Evolutionary conservation across 1,140 invertebrate genomes (phyloP).

Genomic region (Heliconius congener): DNA sequence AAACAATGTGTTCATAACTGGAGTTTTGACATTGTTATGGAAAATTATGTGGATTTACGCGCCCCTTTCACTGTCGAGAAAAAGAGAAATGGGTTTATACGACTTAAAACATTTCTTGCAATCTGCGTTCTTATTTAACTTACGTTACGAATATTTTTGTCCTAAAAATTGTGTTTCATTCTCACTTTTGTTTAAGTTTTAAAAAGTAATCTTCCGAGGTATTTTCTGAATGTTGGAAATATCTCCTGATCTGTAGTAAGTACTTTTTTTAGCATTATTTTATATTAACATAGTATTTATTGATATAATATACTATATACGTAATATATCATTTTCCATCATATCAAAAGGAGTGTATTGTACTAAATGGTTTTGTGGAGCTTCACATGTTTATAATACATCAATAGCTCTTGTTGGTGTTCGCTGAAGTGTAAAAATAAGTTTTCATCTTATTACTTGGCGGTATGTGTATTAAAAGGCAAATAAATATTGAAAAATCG

Average conservation of each 20-base stretch:
- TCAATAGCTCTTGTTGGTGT: not conserved
- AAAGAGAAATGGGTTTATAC: constrained; percentile 56
- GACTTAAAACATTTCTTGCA: constrained; percentile 59
- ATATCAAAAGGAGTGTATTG: not conserved
- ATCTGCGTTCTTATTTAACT: constrained; percentile 55
- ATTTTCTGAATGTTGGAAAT: not conserved
- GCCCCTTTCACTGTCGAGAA: constrained; percentile 46
- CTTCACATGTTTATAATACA: not conserved
- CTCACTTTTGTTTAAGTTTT: constrained; percentile 13
- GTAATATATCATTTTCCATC: no score
- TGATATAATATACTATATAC: no score
- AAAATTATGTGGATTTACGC: constrained; percentile 43
- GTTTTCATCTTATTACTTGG: not conserved
- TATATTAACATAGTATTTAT: no score
- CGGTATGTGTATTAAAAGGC: not conserved
- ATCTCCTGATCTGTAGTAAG: not conserved
- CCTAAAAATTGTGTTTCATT: constrained; percentile 22
- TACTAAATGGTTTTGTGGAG: not conserved
- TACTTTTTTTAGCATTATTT: not conserved
- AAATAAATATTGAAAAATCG: not conserved
- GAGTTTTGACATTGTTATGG: constrained; percentile 54
- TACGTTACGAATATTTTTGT: constrained; percentile 56
- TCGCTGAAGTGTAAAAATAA: not conserved
- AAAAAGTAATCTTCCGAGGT: not conserved
- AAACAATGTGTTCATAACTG: constrained; percentile 29